Percentiles rank a stretch among this genome's conserved stretches.
Evolutionary conservation across 2,888 invertebrate species (phyloP).

Genomic region (Ferrisia virgata): DNA sequence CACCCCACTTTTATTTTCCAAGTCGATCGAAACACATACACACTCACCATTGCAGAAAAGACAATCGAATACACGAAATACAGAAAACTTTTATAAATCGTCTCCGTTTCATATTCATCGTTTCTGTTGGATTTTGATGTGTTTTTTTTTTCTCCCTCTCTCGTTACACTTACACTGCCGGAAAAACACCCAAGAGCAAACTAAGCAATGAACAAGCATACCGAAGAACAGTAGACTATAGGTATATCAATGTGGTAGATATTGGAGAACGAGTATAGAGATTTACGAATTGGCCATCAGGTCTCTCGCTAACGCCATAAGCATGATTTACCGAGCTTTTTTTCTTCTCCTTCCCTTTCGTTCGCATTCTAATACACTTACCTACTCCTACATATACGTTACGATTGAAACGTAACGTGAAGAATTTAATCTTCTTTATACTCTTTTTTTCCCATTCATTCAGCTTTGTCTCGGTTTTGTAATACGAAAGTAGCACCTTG

Average conservation of each 20-base stretch:
- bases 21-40: not conserved
- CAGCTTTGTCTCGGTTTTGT: not conserved
- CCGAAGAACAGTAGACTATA: too few species aligned
- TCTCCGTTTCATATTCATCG: constrained; percentile 23
- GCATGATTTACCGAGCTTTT: not conserved
- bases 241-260: too few species aligned
- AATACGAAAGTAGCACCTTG: not conserved
- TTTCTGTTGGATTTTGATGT: not conserved
- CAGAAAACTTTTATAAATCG: not conserved
- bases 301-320: not conserved
- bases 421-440: constrained; percentile 11
- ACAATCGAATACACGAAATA: not conserved
- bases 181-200: too few species aligned
- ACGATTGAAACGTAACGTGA: not conserved
- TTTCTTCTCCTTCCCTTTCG: too few species aligned
- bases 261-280: not conserved
- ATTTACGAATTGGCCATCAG: not conserved
- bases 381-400: not conserved
- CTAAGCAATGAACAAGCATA: too few species aligned
- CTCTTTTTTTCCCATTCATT: not conserved
- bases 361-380: too few species aligned
- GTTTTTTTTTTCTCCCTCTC: not conserved
- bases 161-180: not conserved
- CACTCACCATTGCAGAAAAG: not conserved
- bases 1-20: not conserved